phyloP scores from a whole-genome alignment of 2,797 vertebrate genomes.

The Psittacula derbiana region DNA sequence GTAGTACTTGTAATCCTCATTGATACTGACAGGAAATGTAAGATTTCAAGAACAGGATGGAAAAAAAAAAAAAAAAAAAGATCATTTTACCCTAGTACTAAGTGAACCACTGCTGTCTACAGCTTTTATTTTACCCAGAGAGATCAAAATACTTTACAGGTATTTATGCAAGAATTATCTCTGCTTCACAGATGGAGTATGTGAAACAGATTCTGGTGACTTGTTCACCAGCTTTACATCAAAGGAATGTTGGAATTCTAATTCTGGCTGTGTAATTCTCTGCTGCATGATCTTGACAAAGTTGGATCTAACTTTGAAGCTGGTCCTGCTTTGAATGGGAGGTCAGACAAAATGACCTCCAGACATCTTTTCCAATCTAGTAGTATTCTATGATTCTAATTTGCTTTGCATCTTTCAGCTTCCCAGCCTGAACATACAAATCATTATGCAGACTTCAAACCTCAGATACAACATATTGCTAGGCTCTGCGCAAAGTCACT shows the following conservation, averaged over 20 bases:
- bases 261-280: background rate
- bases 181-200: constrained; percentile 17
- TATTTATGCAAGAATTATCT: constrained; percentile 40
- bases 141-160: constrained; percentile 26
- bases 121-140: constrained; percentile 7
- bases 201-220: background rate
- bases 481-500: background rate
- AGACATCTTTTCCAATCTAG: background rate
- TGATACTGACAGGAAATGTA: background rate
- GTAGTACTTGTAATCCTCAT: background rate
- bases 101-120: background rate
- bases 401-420: background rate
- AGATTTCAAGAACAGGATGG: background rate
- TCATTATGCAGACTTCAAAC: background rate
- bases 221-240: constrained; percentile 35
- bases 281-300: background rate
- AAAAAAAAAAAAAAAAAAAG: background rate
- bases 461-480: background rate
- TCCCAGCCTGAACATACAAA: background rate
- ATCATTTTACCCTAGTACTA: background rate
- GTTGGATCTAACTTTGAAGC: constrained; percentile 9
- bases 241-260: background rate
- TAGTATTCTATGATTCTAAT: background rate
- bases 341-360: background rate
- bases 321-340: background rate